Conservation (phyloP, 2,888 invertebrate species). For the Tipula confusa region DNA sequence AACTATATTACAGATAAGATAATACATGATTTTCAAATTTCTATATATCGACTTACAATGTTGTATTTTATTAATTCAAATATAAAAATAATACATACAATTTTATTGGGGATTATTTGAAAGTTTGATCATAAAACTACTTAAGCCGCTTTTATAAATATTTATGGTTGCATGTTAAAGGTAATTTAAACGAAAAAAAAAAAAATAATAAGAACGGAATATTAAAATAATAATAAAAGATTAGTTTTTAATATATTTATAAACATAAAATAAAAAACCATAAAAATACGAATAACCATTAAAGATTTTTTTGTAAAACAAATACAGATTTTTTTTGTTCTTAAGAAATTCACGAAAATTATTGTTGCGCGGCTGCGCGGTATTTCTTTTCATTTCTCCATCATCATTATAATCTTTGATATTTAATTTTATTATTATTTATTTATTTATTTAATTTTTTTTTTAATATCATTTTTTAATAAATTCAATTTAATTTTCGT, state of each 20-base stretch:
- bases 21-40: neutral
- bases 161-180: constrained; percentile 20
- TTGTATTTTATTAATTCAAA: neutral
- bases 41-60: neutral
- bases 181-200: neutral
- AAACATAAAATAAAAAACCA: constrained; percentile 13
- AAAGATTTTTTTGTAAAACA: neutral
- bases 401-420: constrained; percentile 20
- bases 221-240: constrained; percentile 25
- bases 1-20: too few relatives aligned
- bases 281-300: constrained; percentile 16
- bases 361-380: constrained; percentile 6
- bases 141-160: constrained; percentile 12
- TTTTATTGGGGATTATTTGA: constrained; percentile 12
- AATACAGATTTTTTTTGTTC: neutral
- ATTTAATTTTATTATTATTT: constrained; percentile 25
- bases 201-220: neutral
- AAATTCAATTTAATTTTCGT: constrained; percentile 25
- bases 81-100: neutral
- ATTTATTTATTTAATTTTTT: neutral
- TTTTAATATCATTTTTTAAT: neutral
- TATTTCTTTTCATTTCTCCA: neutral
- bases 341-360: neutral
- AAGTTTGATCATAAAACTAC: constrained; percentile 12
- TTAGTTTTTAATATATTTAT: constrained; percentile 25